Conservation (phyloP, 2,888 invertebrate species). For the Adineta ricciae region DNA sequence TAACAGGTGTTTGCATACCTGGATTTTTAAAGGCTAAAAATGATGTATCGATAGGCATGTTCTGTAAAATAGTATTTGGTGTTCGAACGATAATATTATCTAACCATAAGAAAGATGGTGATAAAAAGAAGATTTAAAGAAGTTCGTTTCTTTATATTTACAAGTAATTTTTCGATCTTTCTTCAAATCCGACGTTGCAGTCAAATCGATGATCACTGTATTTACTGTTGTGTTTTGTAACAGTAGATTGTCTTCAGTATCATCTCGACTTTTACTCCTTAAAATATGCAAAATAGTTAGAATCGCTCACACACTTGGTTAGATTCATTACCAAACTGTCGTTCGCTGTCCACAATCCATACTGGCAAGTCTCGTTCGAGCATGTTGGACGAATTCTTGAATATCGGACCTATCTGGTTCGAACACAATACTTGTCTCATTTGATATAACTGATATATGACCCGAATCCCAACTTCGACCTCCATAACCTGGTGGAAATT, state of each 20-base stretch:
- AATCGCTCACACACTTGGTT: background rate
- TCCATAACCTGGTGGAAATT: background rate
- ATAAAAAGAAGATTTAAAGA: background rate
- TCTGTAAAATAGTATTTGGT: background rate
- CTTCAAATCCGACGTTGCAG: background rate
- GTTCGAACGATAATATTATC: slow-evolving; percentile 2
- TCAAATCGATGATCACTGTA: background rate
- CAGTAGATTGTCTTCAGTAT: background rate
- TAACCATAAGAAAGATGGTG: background rate
- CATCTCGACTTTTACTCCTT: background rate
- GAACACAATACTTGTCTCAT: background rate
- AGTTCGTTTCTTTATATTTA: background rate
- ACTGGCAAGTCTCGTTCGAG: background rate
- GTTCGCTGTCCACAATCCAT: background rate
- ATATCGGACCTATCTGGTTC: background rate
- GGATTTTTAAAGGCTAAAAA: background rate
- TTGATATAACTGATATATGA: background rate
- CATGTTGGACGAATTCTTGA: background rate
- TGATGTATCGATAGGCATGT: background rate
- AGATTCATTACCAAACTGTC: background rate
- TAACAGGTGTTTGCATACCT: background rate
- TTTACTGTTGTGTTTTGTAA: background rate
- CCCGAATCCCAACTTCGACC: background rate
- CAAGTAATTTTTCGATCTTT: background rate
- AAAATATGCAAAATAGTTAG: background rate